These are phyloP conservation scores for Dryobota labecula DNA, from an alignment of 2,888 invertebrate genomes.

Conservation along the genomic window DNA sequence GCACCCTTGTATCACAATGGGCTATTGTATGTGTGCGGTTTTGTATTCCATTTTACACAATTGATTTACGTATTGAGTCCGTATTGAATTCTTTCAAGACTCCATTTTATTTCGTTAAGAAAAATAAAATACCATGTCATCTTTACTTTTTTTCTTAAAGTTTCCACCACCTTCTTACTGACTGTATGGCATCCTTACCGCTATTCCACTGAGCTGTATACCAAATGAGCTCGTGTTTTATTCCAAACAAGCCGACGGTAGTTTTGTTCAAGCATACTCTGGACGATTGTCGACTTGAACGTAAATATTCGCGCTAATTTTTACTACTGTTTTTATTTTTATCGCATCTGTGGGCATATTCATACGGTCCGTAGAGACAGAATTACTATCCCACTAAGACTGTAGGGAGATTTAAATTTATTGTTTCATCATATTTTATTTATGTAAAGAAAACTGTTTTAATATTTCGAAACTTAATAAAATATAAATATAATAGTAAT, in stretches of 20 bases:
- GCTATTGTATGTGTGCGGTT: too few species aligned
- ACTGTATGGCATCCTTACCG: constrained; percentile 57
- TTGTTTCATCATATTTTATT: too few species aligned
- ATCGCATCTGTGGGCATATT: background rate
- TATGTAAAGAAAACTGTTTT: background rate
- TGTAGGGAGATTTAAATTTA: background rate
- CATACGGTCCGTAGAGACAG: background rate
- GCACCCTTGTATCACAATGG: too few species aligned
- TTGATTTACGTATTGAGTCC: too few species aligned
- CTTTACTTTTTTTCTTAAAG: background rate
- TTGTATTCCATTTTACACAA: too few species aligned
- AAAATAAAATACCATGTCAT: too few species aligned
- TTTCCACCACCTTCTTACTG: constrained; percentile 14
- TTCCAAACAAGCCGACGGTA: constrained; percentile 71
- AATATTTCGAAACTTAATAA: background rate
- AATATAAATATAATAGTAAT: too few species aligned
- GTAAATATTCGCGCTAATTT: constrained; percentile 55
- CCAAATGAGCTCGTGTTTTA: constrained; percentile 77
- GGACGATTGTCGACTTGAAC: constrained; percentile 66
- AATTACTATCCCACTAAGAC: background rate
- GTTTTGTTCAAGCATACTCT: constrained; percentile 72
- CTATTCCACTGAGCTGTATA: constrained; percentile 70
- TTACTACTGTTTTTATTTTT: constrained; percentile 38
- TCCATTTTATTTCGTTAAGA: background rate
- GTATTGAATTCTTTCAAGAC: too few species aligned